Conservation (phyloP, 2,888 invertebrate species). For the Drepanosiphum platanoidis region DNA sequence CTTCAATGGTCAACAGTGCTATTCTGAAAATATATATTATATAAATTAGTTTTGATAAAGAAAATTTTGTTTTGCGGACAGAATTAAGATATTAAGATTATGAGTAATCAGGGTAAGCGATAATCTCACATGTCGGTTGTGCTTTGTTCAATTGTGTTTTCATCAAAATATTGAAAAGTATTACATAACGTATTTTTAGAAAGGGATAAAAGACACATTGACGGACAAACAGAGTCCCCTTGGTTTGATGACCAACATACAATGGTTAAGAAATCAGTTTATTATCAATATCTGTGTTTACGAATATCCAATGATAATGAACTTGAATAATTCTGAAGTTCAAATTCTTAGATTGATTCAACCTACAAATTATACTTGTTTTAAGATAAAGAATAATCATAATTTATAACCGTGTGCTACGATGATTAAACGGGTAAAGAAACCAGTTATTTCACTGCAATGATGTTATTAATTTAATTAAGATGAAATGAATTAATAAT, state of each 20-base stretch:
- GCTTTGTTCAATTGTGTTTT: too few relatives aligned
- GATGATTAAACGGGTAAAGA: background rate
- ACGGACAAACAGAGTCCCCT: too few relatives aligned
- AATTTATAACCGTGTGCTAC: background rate
- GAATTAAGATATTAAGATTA: background rate
- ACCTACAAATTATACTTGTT: background rate
- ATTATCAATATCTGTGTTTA: too few relatives aligned
- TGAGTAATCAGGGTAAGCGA: too few relatives aligned
- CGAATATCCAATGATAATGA: background rate
- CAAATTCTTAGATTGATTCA: background rate
- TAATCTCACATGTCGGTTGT: too few relatives aligned
- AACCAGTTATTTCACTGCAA: background rate
- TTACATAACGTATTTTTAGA: too few relatives aligned
- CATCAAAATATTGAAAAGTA: too few relatives aligned
- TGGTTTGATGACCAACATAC: too few relatives aligned
- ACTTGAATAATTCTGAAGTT: background rate
- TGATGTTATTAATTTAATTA: background rate
- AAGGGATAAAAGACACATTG: too few relatives aligned
- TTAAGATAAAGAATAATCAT: background rate
- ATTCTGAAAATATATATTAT: conserved; percentile 60
- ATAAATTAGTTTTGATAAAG: conserved; percentile 18
- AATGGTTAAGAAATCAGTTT: too few relatives aligned
- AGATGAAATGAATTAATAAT: background rate
- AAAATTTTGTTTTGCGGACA: background rate
- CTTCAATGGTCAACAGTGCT: conserved; percentile 44